Conservation (phyloP, 2,888 invertebrate species). For the Chrysotoxum bicinctum region DNA sequence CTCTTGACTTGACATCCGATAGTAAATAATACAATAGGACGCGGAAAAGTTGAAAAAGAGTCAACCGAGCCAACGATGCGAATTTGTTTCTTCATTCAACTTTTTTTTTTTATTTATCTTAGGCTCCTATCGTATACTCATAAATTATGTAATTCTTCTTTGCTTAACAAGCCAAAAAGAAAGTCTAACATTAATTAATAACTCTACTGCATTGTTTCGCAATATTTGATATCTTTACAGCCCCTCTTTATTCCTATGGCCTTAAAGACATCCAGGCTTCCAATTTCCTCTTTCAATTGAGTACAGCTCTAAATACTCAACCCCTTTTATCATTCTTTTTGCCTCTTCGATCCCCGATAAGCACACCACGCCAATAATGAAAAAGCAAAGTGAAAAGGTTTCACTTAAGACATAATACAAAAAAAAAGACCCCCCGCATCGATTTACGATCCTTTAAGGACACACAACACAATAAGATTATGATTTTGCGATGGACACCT, state of each 20-base stretch:
- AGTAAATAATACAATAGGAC: too few relatives aligned
- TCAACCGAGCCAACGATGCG: too few relatives aligned
- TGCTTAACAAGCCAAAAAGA: background rate
- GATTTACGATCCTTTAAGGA: constrained; percentile 70
- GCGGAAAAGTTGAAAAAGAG: too few relatives aligned
- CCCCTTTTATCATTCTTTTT: background rate
- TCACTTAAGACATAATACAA: constrained; percentile 38
- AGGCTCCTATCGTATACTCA: too few relatives aligned
- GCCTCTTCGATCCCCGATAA: background rate
- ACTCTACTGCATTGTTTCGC: background rate
- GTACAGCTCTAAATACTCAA: background rate
- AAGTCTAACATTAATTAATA: background rate
- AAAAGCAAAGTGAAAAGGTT: constrained; percentile 60
- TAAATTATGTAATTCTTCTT: background rate
- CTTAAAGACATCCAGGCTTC: background rate
- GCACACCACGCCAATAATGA: constrained; percentile 9
- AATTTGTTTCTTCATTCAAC: too few relatives aligned
- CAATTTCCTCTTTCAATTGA: background rate
- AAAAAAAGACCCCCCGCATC: constrained; percentile 45
- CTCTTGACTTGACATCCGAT: too few relatives aligned
- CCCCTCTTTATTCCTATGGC: background rate
- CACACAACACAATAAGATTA: constrained; percentile 55
- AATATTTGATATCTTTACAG: background rate
- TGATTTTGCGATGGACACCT: constrained; percentile 51
- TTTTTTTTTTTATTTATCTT: too few relatives aligned